Conservation (phyloP, 2,113 vertebrate species). For the Prinia subflava region DNA sequence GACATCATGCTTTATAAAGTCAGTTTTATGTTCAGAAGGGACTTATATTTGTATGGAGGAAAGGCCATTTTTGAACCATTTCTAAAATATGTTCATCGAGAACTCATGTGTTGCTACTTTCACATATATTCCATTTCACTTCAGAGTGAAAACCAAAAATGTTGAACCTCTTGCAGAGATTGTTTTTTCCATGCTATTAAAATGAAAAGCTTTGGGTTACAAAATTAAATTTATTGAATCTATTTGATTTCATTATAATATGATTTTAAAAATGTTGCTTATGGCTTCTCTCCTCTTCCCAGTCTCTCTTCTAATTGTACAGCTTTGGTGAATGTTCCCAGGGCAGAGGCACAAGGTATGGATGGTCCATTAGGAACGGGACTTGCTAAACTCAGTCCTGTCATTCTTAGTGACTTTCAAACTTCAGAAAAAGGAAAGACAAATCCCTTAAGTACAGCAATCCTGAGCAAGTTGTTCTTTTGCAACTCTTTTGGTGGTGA, state of each 20-base stretch:
- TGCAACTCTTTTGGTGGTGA: background rate
- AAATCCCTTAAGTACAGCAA: background rate
- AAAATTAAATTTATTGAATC: background rate
- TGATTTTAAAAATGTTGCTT: background rate
- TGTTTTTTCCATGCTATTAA: background rate
- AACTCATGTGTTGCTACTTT: background rate
- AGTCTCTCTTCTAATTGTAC: background rate
- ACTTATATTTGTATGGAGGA: background rate
- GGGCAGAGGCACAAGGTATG: background rate
- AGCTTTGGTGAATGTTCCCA: background rate
- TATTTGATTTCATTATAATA: background rate
- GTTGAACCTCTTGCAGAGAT: background rate
- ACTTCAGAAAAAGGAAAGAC: background rate
- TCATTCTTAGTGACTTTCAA: background rate
- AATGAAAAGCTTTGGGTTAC: rapidly evolving
- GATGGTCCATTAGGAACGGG: background rate
- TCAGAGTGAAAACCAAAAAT: background rate
- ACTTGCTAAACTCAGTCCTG: background rate
- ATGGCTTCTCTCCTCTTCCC: background rate
- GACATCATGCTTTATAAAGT: rapidly evolving
- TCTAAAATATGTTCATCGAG: background rate
- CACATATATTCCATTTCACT: background rate
- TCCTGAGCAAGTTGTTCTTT: background rate
- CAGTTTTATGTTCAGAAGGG: background rate
- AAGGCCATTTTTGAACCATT: background rate